A percentile compares a stretch with the other conserved stretches of the same genome.
phyloP scores from a whole-genome alignment of 2,888 invertebrate species.

The Synergus gifuensis region DNA sequence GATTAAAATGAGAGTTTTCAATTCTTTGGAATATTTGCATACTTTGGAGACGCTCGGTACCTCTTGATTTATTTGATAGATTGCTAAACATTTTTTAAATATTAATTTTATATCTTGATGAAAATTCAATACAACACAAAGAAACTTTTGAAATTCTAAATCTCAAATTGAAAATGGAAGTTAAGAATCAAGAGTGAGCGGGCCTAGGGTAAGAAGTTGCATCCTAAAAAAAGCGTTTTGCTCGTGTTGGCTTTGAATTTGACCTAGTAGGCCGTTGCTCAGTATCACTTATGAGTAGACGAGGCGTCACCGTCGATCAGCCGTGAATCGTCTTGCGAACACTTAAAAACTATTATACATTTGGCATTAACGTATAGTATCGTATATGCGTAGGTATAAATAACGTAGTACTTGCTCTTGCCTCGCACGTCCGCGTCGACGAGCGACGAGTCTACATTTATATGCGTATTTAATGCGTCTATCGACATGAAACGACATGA shows the following conservation, averaged over 20 bases:
- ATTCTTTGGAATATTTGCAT: constrained; percentile 23
- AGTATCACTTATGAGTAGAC: constrained; percentile 33
- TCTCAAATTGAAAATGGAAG: neutral
- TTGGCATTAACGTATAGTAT: constrained; percentile 76
- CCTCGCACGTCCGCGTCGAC: constrained; percentile 53
- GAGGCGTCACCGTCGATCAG: constrained; percentile 27
- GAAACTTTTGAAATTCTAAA: too few species aligned
- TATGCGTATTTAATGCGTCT: constrained; percentile 63
- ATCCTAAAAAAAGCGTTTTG: constrained; percentile 54
- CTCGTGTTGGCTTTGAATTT: constrained; percentile 57
- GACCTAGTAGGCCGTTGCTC: constrained; percentile 37
- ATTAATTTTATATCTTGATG: neutral
- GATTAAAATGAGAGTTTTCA: constrained; percentile 16
- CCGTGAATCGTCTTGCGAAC: constrained; percentile 41
- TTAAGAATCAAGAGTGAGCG: constrained; percentile 14
- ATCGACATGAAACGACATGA: constrained; percentile 65
- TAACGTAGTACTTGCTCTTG: constrained; percentile 66
- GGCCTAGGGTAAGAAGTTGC: constrained; percentile 13
- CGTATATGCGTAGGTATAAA: constrained; percentile 76
- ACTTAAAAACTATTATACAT: constrained; percentile 76
- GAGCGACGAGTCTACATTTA: constrained; percentile 58
- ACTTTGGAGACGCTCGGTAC: constrained; percentile 3
- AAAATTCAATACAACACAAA: neutral
- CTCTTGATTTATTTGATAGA: constrained; percentile 4
- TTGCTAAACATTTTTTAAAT: neutral